A percentile compares a stretch with the other conserved stretches of the same genome.
phyloP scores from a whole-genome alignment of 2,797 vertebrate species.

The Semaprochilodus insignis region DNA sequence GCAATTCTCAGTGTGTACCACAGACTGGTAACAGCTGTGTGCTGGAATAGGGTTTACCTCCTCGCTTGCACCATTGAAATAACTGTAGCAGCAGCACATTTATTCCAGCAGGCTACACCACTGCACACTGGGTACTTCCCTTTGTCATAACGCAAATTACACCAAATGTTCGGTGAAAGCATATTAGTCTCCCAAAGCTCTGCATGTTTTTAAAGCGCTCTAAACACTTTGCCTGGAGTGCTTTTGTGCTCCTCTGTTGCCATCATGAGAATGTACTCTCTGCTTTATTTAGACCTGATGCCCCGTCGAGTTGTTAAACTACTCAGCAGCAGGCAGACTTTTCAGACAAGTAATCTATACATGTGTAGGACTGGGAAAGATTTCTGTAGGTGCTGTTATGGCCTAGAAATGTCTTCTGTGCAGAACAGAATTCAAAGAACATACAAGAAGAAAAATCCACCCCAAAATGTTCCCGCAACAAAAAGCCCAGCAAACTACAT shows the following conservation, averaged over 20 bases:
- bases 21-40: constrained; percentile 4
- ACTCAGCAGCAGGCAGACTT: no score
- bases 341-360: constrained; percentile 11
- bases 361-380: neutral
- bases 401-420: constrained; percentile 6
- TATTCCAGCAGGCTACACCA: neutral
- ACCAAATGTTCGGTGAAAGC: neutral
- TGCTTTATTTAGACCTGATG: no score
- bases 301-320: neutral
- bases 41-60: constrained; percentile 35
- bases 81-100: neutral
- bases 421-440: neutral
- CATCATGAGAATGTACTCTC: neutral
- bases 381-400: constrained; percentile 30
- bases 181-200: neutral
- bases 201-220: neutral
- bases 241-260: neutral
- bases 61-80: constrained; percentile 17
- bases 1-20: constrained; percentile 18
- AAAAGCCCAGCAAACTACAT: neutral
- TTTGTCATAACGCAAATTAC: constrained; percentile 1
- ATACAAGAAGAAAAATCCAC: neutral
- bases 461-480: neutral
- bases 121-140: neutral
- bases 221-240: neutral